Percentiles rank a stretch among this genome's conserved stretches.
Evolutionary conservation across 2,113 vertebrate genomes (phyloP).

Genomic region (Toxotes jaculatrix): DNA sequence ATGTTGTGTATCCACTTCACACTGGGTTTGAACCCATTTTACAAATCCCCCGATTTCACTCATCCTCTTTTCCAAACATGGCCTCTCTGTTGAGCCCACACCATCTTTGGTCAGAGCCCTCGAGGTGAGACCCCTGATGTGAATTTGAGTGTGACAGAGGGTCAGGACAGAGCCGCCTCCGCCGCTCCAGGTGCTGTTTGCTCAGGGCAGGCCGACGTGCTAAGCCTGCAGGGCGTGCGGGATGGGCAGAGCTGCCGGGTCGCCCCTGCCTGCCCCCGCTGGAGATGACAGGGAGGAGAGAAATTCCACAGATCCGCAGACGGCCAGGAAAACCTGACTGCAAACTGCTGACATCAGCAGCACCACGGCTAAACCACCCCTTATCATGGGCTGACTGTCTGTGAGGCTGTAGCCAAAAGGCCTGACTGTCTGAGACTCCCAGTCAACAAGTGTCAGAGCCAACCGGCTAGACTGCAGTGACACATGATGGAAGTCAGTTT

Average conservation of each 20-base stretch:
- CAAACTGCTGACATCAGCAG: constrained; percentile 77
- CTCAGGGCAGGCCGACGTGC: constrained; percentile 52
- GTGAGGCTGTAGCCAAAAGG: constrained; percentile 51
- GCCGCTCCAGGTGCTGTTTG: constrained; percentile 56
- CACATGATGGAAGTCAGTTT: constrained; percentile 8
- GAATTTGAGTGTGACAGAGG: constrained; percentile 56
- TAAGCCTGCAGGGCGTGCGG: constrained; percentile 44
- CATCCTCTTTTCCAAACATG: constrained; percentile 46
- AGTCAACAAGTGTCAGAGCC: constrained; percentile 66
- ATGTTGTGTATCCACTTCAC: constrained; percentile 7
- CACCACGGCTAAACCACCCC: constrained; percentile 39
- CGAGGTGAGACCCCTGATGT: constrained; percentile 23
- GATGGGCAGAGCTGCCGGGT: constrained; percentile 35
- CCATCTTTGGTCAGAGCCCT: constrained; percentile 44
- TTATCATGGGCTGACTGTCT: constrained; percentile 55
- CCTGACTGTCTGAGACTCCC: constrained; percentile 58
- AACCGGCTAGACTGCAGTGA: constrained; percentile 55
- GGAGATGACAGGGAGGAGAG: constrained; percentile 75
- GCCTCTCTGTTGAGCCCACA: constrained; percentile 8
- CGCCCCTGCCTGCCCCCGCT: constrained; percentile 27
- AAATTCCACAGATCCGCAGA: constrained; percentile 80
- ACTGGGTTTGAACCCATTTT: background rate
- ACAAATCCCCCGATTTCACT: constrained; percentile 29
- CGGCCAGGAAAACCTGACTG: constrained; percentile 62
- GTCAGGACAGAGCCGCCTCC: constrained; percentile 36